These are phyloP conservation scores for Synergus japonicus DNA, from an alignment of 2,888 invertebrate genomes.

Conservation along the genomic window DNA sequence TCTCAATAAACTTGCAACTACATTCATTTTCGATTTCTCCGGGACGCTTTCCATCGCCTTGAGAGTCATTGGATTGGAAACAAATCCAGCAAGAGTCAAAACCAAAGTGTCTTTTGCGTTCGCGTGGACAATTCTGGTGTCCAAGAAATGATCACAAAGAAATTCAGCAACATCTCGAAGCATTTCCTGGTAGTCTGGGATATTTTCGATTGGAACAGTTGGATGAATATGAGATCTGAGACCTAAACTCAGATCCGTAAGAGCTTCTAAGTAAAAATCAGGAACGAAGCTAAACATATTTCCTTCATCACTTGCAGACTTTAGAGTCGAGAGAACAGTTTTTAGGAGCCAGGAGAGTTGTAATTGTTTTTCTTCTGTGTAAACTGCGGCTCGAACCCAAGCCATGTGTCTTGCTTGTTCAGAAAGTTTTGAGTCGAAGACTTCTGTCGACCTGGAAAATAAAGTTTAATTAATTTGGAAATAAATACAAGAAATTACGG, in stretches of 20 bases:
- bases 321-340: constrained; percentile 81
- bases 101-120: constrained; percentile 88
- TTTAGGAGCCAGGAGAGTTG: constrained; percentile 82
- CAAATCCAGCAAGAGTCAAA: constrained; percentile 87
- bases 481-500: no score
- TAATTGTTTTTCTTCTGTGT: constrained; percentile 82
- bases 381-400: constrained; percentile 84
- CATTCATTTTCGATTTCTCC: constrained; percentile 80
- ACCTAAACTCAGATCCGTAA: constrained; percentile 83
- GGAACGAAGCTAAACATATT: constrained; percentile 86
- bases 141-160: constrained; percentile 87
- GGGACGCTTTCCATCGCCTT: constrained; percentile 85
- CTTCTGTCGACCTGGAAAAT: constrained; percentile 78
- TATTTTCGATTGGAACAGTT: constrained; percentile 80
- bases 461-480: not conserved
- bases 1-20: constrained; percentile 85
- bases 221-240: constrained; percentile 84
- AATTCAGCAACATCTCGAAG: constrained; percentile 84
- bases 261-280: constrained; percentile 85
- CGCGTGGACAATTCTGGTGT: constrained; percentile 85
- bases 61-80: constrained; percentile 86
- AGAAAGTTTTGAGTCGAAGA: constrained; percentile 81
- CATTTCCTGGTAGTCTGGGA: constrained; percentile 81
- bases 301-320: constrained; percentile 81
- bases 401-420: constrained; percentile 83